Base-by-base conservation (phyloP, 2,113 vertebrate species). In the Cranoglanis bouderius region DNA sequence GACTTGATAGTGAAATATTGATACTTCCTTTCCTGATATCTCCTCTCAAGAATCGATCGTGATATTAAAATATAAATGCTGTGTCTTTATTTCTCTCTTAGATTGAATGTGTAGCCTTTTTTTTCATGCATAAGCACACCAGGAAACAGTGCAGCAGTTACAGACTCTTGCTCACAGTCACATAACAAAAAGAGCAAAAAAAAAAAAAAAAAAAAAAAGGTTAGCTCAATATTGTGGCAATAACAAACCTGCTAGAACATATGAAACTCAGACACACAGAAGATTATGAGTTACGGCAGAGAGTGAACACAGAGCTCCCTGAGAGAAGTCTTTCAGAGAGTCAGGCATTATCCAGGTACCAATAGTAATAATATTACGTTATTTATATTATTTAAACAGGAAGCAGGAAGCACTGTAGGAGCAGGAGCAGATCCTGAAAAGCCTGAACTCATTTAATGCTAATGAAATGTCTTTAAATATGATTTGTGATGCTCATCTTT, bases 11-110 rank as follows among this genome's bases (percentile, higher is more conserved):
- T 67, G 61, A 67, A 67, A 67, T 61, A 61, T 40, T 51, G 61
- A 85, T 85, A 67, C 61, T 85, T 85, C 83, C 61, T 85, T 85
- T 32, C 6, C 43, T 85, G 40, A 85, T 67, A 49, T 85, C 67
- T 85, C 83, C 61, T 67, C 83, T 43, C 43, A 67, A 3, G 43
- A 51, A 67, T 67, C 18, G 40, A 85, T 85, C 0, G 40, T 67
- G 26, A 67, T 85, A 67, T 85, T 83, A 61, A 32, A 85, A 85
- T 67, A 85, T 85, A 85, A 67, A 49, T 43, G 43, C 43, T 67
- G 55, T 29, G 55, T 29, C 19, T 61, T 32, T 82, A 38, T 82
- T 82, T 82, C 53, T 57, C 24, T 57, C 9, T 29, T 84, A 38
- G 14, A 43, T 63, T n/a, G 38, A 43, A 84, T 18, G 38, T 63